Evolutionary conservation across 2,888 invertebrate genomes (phyloP).

Genomic region (Artemia sp.): DNA sequence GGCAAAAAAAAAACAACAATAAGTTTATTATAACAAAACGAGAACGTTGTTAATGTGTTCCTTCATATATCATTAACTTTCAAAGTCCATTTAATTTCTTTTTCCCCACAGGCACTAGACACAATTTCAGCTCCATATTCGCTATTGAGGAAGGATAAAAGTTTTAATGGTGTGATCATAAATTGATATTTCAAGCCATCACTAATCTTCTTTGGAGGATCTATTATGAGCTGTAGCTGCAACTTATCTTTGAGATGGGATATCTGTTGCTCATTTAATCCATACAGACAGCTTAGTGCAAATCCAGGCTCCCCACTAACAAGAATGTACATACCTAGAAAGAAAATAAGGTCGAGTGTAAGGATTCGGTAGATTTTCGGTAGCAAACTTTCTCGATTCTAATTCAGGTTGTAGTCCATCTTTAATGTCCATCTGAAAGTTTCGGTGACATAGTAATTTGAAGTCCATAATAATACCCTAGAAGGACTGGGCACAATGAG

Average conservation of each 20-base stretch:
- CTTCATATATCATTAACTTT: neutral
- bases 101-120: slow-evolving; percentile 2
- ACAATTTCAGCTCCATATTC: slow-evolving; percentile 7
- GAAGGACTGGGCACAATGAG: too few relatives aligned
- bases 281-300: neutral
- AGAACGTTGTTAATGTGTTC: neutral
- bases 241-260: neutral
- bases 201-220: neutral
- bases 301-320: neutral
- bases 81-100: slow-evolving; percentile 6
- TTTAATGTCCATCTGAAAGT: too few relatives aligned
- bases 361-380: too few relatives aligned
- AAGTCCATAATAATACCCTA: too few relatives aligned
- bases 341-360: too few relatives aligned
- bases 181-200: neutral
- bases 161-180: neutral
- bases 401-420: too few relatives aligned
- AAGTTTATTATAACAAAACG: too few relatives aligned
- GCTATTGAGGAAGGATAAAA: neutral
- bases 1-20: too few relatives aligned
- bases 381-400: too few relatives aligned
- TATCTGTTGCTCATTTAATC: neutral
- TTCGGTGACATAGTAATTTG: too few relatives aligned
- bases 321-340: neutral
- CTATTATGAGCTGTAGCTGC: neutral